Evolutionary conservation across 2,113 vertebrate genomes (phyloP), one percentile per base, ranked within the genome.

Genomic region (Clupea harengus): DNA sequence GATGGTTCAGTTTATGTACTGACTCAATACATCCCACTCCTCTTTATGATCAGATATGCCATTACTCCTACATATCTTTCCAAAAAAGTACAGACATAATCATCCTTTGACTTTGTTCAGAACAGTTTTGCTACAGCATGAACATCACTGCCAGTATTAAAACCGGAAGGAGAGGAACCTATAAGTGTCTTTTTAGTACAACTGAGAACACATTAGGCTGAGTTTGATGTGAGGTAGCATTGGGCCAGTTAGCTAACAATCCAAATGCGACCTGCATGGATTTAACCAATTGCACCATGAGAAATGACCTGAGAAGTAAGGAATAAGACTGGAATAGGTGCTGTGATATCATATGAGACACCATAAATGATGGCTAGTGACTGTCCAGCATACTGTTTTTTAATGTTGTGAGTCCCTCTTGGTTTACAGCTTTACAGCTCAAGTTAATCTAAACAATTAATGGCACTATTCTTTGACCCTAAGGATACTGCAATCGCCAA

Each of bases 121-220:
- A 67, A 67, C 60, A 67, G 60, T 67, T 60, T 67, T 67, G n/a
- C 60, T 25, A 72, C 64, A 72, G 64, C 64, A 72, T 72, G 64
- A 9, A 7, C 32, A 32, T 72, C 64, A 72, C 64, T 72, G 64
- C 64, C 64, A 72, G 64, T 72, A 25, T 72, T 72, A 72, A 7
- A 72, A 28, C 22, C 7, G 28, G n/a, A n/a, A n/a, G 25, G 25
- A 28, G 25, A 32, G 64, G 15, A 32, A 72, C 25, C 64, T 13
- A 3, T 8, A 72, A 4, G 25, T 72, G 25, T 72, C 64, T 72
- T 32, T 39, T 72, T 15, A 72, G 11, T 25, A 72, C n/a, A 28
- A 10, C 13, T 32, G 9, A 72, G 32, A 25, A 72, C 64, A 72
- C 2, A 32, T 32, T 15, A 32, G 64, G 64, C 8, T 11, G n/a